Percentiles rank a stretch among this genome's conserved stretches.
Evolutionary conservation across 2,888 invertebrate genomes (phyloP).

Genomic region (Ctena decussata): DNA sequence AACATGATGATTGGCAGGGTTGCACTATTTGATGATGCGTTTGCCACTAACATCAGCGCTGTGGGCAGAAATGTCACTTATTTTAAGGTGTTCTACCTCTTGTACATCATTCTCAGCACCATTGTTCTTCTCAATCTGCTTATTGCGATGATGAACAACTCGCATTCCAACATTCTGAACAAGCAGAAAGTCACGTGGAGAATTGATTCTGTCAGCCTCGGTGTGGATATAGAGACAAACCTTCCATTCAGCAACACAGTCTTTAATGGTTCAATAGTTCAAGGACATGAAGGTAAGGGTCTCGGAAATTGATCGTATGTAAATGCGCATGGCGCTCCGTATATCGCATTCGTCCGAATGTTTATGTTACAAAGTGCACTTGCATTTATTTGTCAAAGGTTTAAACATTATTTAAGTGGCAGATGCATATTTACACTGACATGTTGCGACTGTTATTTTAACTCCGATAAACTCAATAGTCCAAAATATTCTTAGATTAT

Average conservation of each 20-base stretch:
- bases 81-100: constrained; percentile 78
- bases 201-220: constrained; percentile 83
- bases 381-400: too few species aligned
- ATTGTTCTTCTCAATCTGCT: constrained; percentile 82
- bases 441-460: too few species aligned
- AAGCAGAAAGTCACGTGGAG: constrained; percentile 82
- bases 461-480: too few species aligned
- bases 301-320: too few species aligned
- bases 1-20: constrained; percentile 86
- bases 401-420: too few species aligned
- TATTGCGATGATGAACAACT: constrained; percentile 85
- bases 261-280: constrained; percentile 41
- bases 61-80: constrained; percentile 69
- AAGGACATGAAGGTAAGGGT: constrained; percentile 51
- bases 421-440: too few species aligned
- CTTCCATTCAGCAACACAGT: constrained; percentile 60
- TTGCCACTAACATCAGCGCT: constrained; percentile 67
- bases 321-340: too few species aligned
- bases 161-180: constrained; percentile 76
- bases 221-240: constrained; percentile 79
- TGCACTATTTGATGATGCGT: constrained; percentile 76
- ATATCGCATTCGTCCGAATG: too few species aligned
- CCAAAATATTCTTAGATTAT: too few species aligned
- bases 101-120: constrained; percentile 82
- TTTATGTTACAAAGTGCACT: too few species aligned